Evolutionary conservation across 2,888 invertebrate genomes (phyloP).

Genomic region (Yponomeuta evonymella): DNA sequence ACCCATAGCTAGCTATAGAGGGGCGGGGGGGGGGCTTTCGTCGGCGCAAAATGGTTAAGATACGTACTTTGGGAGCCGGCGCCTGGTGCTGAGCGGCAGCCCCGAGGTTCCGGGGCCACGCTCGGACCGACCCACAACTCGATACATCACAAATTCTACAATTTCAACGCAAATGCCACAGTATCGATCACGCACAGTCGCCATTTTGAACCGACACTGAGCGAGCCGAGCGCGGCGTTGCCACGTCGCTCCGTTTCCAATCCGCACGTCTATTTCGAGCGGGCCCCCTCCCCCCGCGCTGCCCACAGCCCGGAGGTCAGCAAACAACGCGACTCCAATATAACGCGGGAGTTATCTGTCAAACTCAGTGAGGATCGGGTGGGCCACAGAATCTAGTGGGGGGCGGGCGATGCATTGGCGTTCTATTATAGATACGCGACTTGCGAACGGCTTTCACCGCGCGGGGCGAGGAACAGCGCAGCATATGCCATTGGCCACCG

Average conservation of each 20-base stretch:
- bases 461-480: slow-evolving; percentile 53
- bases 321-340: slow-evolving; percentile 41
- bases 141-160: slow-evolving; percentile 66
- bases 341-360: slow-evolving; percentile 6
- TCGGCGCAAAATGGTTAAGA: slow-evolving; percentile 71
- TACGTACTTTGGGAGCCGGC: slow-evolving; percentile 70
- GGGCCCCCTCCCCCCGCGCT: slow-evolving; percentile 36
- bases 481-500: slow-evolving; percentile 78
- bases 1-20: slow-evolving; percentile 54
- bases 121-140: slow-evolving; percentile 68
- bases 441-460: slow-evolving; percentile 66
- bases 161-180: slow-evolving; percentile 69
- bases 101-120: slow-evolving; percentile 60
- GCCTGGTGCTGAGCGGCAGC: slow-evolving; percentile 53
- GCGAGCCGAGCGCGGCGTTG: slow-evolving; percentile 56
- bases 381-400: slow-evolving; percentile 2
- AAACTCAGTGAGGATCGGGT: slow-evolving; percentile 3
- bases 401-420: slow-evolving; percentile 22
- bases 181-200: slow-evolving; percentile 75
- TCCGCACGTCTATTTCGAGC: slow-evolving; percentile 64
- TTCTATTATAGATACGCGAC: slow-evolving; percentile 22
- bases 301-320: slow-evolving; percentile 49
- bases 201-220: slow-evolving; percentile 76
- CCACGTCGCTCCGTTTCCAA: slow-evolving; percentile 66
- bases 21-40: slow-evolving; percentile 42